Base-by-base conservation (phyloP, 2,113 vertebrate genomes). In the Strix aluco region DNA sequence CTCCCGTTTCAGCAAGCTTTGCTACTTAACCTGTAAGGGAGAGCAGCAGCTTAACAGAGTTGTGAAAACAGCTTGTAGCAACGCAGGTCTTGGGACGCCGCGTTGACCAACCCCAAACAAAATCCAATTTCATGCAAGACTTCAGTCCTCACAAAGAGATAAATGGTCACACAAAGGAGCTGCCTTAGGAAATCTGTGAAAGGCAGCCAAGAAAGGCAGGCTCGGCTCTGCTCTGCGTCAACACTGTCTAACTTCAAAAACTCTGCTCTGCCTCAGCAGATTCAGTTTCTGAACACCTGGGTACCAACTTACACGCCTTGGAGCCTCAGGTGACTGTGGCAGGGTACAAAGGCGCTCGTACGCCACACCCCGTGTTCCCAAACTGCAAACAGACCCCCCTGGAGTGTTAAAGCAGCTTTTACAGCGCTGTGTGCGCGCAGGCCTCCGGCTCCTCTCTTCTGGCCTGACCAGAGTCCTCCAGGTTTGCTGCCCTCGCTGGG, bases 211-310 rank as follows among this genome's bases (percentile, higher is more conserved):
- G 44, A 10, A 40, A 10, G 22, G 32, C 49, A 17, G 38, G 34
- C 16, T 81, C 11, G 18, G 22, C 46, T 54, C 49, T 32, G 58
- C 67, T 52, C 59, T 16, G 20, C 15, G 13, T 30, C 40, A 1
- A 1, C 40, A 2, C 1, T 2, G 47, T 0, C 0, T 2, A 29
- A 8, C 59, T 40, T 55, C 36, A 42, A 11, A 27, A 36, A 3
- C 66, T 54, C 58, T 6, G 49, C 44, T 51, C 27, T 3, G 11
- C 49, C 40, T 44, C 59, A 6, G 75, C 3, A 21, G 10, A 22
- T 6, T 51, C 4, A 4, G 8, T 66, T 66, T 51, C 46, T 74
- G 66, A 71, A 18, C 29, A 8, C 19, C 14, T 59, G 32, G 30
- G 26, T 38, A 32, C 49, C 44, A 19, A 0, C 19, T 49, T 2